phyloP scores from a whole-genome alignment of 1,140 invertebrate species.

The Babylonia areolata region DNA sequence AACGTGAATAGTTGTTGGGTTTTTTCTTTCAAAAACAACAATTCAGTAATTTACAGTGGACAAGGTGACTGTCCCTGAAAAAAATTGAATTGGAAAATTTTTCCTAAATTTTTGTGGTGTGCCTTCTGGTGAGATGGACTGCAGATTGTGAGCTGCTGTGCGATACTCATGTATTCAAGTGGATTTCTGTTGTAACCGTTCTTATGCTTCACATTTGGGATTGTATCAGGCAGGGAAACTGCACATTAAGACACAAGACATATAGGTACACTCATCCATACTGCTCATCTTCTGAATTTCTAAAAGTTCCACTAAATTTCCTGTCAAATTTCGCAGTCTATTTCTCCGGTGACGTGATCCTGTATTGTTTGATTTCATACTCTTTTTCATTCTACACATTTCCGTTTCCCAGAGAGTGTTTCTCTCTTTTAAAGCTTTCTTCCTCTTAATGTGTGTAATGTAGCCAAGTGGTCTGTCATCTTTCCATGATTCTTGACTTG shows the following conservation, averaged over 20 bases:
- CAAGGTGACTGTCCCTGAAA: no score
- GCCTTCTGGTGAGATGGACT: not conserved
- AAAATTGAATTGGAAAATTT: no score
- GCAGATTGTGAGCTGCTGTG: not conserved
- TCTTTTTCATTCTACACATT: not conserved
- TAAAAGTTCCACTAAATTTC: not conserved
- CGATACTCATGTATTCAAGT: not conserved
- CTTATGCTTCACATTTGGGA: no score
- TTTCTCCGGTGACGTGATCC: not conserved
- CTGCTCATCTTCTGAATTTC: not conserved
- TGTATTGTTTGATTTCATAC: not conserved
- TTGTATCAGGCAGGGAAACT: no score
- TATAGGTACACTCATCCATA: not conserved
- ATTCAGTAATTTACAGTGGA: no score
- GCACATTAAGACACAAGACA: not conserved
- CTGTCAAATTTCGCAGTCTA: not conserved
- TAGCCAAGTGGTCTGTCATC: not conserved
- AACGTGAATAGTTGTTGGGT: no score
- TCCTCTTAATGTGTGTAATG: conserved; percentile 4
- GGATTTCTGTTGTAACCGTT: no score
- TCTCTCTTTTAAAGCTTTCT: not conserved
- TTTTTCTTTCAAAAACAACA: no score
- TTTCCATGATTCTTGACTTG: not conserved
- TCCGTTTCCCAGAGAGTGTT: not conserved
- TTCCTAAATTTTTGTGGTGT: not conserved